These are phyloP conservation scores for Pyrrhosoma nymphula DNA, from an alignment of 2,888 invertebrate species.

Conservation along the genomic window DNA sequence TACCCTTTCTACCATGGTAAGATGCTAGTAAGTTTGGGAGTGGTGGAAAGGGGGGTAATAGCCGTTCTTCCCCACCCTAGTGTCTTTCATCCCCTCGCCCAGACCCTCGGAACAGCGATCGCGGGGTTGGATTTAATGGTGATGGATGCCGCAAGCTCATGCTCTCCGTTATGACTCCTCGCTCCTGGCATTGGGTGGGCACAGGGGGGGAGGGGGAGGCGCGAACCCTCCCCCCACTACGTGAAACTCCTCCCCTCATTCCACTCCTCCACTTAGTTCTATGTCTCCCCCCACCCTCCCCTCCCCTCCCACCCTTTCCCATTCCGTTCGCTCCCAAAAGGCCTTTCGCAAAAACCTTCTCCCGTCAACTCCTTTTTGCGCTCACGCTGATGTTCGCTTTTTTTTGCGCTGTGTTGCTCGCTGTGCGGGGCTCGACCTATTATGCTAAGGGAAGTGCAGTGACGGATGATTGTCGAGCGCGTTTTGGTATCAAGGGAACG, in stretches of 20 bases:
- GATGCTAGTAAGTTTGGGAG: too few relatives aligned
- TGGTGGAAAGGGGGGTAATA: too few relatives aligned
- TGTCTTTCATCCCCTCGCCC: background rate
- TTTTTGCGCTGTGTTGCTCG: too few relatives aligned
- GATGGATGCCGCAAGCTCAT: constrained; percentile 17
- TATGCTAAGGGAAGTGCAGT: background rate
- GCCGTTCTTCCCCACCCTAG: background rate
- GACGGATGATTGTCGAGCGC: background rate
- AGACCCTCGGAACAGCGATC: background rate
- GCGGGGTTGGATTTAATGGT: constrained; percentile 50
- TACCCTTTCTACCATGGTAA: too few relatives aligned
- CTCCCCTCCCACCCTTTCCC: background rate
- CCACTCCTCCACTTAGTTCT: too few relatives aligned
- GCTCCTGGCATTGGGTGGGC: background rate
- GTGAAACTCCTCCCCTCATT: too few relatives aligned
- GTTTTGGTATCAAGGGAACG: background rate
- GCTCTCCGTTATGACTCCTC: constrained; percentile 23
- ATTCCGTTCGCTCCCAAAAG: too few relatives aligned
- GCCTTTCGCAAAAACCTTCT: too few relatives aligned
- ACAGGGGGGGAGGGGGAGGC: background rate
- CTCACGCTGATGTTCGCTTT: too few relatives aligned
- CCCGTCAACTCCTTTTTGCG: too few relatives aligned
- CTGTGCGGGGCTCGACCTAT: background rate
- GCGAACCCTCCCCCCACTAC: background rate
- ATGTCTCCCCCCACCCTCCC: background rate